phyloP scores from a whole-genome alignment of 2,113 vertebrate genomes.

The Aphyosemion australe region DNA sequence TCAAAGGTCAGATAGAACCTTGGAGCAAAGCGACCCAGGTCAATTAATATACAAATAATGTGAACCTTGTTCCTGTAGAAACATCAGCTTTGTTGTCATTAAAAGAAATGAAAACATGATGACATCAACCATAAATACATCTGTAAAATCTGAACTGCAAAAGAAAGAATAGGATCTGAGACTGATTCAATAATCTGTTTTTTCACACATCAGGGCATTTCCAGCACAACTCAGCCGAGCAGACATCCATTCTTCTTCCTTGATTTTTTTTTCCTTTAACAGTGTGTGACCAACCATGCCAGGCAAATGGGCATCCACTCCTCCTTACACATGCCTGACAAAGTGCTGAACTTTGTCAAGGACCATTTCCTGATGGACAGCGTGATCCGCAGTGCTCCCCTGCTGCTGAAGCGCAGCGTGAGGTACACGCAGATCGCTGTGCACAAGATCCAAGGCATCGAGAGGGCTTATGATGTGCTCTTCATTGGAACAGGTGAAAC shows the following conservation, averaged over 20 bases:
- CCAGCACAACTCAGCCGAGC: not conserved
- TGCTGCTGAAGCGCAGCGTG: constrained; percentile 85
- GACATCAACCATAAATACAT: too few relatives aligned
- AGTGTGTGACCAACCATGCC: constrained; percentile 88
- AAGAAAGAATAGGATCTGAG: too few relatives aligned
- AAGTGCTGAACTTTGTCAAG: constrained; percentile 95
- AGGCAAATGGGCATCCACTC: constrained; percentile 87
- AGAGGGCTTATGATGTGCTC: constrained; percentile 83
- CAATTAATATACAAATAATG: too few relatives aligned
- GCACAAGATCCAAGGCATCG: constrained; percentile 82
- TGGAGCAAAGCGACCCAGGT: too few relatives aligned
- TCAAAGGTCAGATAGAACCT: too few relatives aligned
- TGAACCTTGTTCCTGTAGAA: too few relatives aligned
- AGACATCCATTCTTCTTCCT: constrained; percentile 7
- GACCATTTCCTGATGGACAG: constrained; percentile 96
- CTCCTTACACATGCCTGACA: constrained; percentile 91
- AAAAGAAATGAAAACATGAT: too few relatives aligned
- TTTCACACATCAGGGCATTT: not conserved
- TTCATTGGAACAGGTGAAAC: constrained; percentile 88
- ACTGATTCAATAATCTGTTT: too few relatives aligned
- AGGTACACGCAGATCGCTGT: constrained; percentile 88
- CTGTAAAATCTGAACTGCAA: too few relatives aligned
- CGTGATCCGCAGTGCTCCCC: constrained; percentile 83
- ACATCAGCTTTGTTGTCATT: too few relatives aligned
- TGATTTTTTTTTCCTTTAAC: constrained; percentile 21